These are phyloP conservation scores for Aramus guarauna DNA, from an alignment of 2,113 vertebrate species.

Conservation along the genomic window DNA sequence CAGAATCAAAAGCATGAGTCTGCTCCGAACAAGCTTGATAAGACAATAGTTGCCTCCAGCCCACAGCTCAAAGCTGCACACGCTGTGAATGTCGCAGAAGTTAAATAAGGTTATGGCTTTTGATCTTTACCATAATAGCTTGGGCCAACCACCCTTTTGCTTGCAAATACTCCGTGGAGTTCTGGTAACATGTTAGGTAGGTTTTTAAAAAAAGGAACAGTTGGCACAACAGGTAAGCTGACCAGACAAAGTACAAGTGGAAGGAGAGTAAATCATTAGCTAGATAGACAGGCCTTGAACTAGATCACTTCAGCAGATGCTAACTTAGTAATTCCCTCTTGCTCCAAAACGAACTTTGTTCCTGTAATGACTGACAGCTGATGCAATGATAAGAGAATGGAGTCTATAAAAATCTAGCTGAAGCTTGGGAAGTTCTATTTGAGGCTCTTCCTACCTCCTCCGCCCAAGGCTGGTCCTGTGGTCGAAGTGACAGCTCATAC, in stretches of 20 bases:
- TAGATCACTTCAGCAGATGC: slow-evolving; percentile 65
- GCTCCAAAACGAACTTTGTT: slow-evolving; percentile 69
- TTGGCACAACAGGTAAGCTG: slow-evolving; percentile 23
- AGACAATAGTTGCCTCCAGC: background rate
- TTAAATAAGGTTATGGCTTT: background rate
- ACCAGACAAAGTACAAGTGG: slow-evolving; percentile 72
- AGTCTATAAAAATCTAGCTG: slow-evolving; percentile 72
- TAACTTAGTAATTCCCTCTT: slow-evolving; percentile 71
- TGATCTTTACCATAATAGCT: background rate
- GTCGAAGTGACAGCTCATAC: background rate
- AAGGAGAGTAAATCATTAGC: slow-evolving; percentile 66
- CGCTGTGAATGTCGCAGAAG: background rate
- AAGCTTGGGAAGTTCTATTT: background rate
- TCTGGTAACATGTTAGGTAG: slow-evolving; percentile 11
- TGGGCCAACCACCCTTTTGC: background rate
- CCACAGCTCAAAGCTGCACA: background rate
- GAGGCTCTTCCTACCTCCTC: slow-evolving; percentile 7
- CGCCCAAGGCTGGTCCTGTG: background rate
- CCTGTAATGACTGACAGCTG: slow-evolving; percentile 57
- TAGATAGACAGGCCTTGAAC: slow-evolving; percentile 56
- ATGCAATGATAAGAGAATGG: slow-evolving; percentile 31
- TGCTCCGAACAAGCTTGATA: background rate
- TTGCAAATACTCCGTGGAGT: background rate
- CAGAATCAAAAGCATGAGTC: background rate
- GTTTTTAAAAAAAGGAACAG: slow-evolving; percentile 38